These are phyloP conservation scores for Ptychochromis oligacanthus DNA, from an alignment of 2,113 vertebrate species.

Conservation along the genomic window DNA sequence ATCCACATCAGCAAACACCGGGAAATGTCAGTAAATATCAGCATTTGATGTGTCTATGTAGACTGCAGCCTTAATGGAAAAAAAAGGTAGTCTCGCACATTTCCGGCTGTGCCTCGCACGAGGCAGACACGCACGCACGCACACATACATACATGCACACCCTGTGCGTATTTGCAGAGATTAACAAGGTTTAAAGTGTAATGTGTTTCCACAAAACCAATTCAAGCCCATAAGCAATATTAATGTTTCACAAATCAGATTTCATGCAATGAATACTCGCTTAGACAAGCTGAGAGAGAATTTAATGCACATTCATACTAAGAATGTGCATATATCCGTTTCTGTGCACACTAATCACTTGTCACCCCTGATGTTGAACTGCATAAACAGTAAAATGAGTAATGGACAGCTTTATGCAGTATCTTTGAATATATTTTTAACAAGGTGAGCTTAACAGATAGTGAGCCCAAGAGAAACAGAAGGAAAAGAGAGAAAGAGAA, in stretches of 20 bases:
- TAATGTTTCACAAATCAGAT: slow-evolving; percentile 48
- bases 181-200: slow-evolving; percentile 42
- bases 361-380: not conserved
- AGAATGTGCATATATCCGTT: not conserved
- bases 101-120: slow-evolving; percentile 5
- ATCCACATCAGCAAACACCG: slow-evolving; percentile 29
- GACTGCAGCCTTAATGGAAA: not conserved
- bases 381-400: not conserved
- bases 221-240: slow-evolving; percentile 39
- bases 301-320: not conserved
- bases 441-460: not conserved
- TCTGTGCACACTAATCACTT: slow-evolving; percentile 14
- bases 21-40: slow-evolving; percentile 40
- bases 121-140: not conserved
- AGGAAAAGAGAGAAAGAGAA: slow-evolving; percentile 26
- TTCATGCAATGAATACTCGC: slow-evolving; percentile 40
- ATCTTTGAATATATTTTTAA: slow-evolving; percentile 20
- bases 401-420: not conserved
- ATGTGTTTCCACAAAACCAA: slow-evolving; percentile 30
- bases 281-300: not conserved
- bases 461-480: not conserved
- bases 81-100: slow-evolving; percentile 22
- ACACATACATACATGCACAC: not conserved
- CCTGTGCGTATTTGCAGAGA: slow-evolving; percentile 3
- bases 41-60: not conserved